phyloP scores from a whole-genome alignment of 2,797 vertebrate species.

The Alfaro cultratus region DNA sequence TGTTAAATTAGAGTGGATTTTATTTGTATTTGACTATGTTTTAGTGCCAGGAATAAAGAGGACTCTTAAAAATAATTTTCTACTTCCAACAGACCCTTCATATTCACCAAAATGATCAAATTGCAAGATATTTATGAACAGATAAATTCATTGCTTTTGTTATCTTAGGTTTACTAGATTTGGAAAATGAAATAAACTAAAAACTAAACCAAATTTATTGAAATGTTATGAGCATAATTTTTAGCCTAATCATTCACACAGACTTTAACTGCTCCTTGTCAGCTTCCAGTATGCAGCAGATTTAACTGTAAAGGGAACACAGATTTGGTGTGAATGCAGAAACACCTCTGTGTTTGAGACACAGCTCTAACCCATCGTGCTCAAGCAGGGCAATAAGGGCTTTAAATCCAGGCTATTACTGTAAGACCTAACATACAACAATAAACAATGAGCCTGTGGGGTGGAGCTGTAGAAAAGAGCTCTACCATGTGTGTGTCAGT shows the following conservation, averaged over 20 bases:
- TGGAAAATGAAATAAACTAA: neutral
- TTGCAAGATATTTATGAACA: neutral
- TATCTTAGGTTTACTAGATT: neutral
- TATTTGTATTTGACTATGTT: neutral
- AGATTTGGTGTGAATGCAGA: conserved; percentile 2
- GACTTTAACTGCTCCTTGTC: neutral
- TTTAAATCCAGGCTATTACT: conserved; percentile 48
- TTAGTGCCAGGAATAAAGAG: neutral
- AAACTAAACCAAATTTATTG: neutral
- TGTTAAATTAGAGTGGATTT: neutral
- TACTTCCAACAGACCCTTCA: neutral
- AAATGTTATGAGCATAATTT: neutral
- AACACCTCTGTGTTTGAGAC: conserved; percentile 1
- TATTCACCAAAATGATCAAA: neutral
- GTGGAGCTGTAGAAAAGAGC: conserved; percentile 35
- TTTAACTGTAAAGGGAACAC: conserved; percentile 20
- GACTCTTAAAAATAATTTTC: neutral
- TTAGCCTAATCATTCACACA: neutral
- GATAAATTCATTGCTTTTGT: neutral
- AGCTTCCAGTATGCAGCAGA: neutral
- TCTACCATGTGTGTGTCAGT: neutral
- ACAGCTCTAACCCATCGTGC: conserved; percentile 11
- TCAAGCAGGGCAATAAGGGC: conserved; percentile 35
- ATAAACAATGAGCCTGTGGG: conserved; percentile 34
- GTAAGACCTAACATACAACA: conserved; percentile 37